These are phyloP conservation scores for Bimastos eiseni DNA, from an alignment of 2,888 invertebrate species.

Conservation along the genomic window DNA sequence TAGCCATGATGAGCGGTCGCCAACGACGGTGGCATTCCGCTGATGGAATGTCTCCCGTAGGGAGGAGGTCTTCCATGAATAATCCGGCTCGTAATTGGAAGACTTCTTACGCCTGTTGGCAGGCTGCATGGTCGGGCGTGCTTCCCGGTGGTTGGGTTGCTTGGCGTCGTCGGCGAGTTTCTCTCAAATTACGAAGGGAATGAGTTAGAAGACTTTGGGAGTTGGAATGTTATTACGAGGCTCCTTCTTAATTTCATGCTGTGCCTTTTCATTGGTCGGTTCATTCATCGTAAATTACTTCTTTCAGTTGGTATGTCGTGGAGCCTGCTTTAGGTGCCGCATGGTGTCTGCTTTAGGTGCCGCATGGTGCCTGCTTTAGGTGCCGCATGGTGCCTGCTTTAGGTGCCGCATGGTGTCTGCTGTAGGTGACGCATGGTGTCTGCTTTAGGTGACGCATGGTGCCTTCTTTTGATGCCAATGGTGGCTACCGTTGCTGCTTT, in stretches of 20 bases:
- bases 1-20: constrained; percentile 9
- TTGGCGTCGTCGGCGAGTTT: neutral
- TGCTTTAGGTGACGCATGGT: neutral
- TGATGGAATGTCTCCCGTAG: constrained; percentile 2
- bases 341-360: neutral
- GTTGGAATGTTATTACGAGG: neutral
- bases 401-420: no score
- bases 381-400: neutral
- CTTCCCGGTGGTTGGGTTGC: neutral
- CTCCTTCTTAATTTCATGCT: neutral
- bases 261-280: neutral
- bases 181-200: neutral
- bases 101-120: neutral
- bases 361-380: neutral
- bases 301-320: neutral
- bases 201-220: neutral
- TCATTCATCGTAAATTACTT: constrained; percentile 5
- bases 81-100: constrained; percentile 13
- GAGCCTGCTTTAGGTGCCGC: constrained; percentile 13
- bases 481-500: neutral
- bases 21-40: neutral
- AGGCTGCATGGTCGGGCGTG: neutral
- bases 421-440: no score
- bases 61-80: constrained; percentile 22
- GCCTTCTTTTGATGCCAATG: neutral